Evolutionary conservation across 2,888 invertebrate genomes (phyloP), one percentile per base, ranked within the genome.

Genomic region (Parascotia fuliginaria): DNA sequence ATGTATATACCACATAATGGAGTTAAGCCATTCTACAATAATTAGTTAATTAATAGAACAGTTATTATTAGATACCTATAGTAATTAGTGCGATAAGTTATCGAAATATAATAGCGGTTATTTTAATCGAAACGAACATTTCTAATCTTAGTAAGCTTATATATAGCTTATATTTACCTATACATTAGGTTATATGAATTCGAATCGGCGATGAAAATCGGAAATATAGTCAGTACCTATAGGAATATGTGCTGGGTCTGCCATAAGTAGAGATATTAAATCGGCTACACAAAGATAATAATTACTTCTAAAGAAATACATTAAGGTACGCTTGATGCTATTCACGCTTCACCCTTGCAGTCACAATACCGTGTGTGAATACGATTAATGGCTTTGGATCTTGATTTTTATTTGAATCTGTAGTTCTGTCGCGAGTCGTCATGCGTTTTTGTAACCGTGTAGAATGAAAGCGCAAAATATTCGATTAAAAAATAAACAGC

Each of bases 61-160:
- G 71, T 81, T 83, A 79, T 81, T 83, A 79, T 71, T 69, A 70
- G 79, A 81, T 77, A 79, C 75, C 63, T 73, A 69, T 75, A 75
- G 73, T 67, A 70, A 72, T 73, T 84, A 84, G 76, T 60, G 74
- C 62, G 62, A 75, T 85, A 84, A 85, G 80, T 69, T 78, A 77
- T 73, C 65, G 62, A 34, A 79, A 77, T 73, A 75, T 73, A 72
- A 61, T 61, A 72, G 61, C 49, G 44, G 70, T 65, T 73, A 72
- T 62, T 70, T 66, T 62, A 65, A 67, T 57, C 52, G 58, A 69
- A 70, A 73, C 61, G 60, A 77, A 73, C 65, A 59, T 67, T 70
- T 70, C 42, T 51, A 65, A 55, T 50, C 46, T 62, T 66, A 59
- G 59, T 59, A 62, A 59, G 59, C 63, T 70, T 62, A 53, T 50